These are phyloP conservation scores for Micromys minutus DNA, from an alignment of 2,113 vertebrate species.

Conservation along the genomic window DNA sequence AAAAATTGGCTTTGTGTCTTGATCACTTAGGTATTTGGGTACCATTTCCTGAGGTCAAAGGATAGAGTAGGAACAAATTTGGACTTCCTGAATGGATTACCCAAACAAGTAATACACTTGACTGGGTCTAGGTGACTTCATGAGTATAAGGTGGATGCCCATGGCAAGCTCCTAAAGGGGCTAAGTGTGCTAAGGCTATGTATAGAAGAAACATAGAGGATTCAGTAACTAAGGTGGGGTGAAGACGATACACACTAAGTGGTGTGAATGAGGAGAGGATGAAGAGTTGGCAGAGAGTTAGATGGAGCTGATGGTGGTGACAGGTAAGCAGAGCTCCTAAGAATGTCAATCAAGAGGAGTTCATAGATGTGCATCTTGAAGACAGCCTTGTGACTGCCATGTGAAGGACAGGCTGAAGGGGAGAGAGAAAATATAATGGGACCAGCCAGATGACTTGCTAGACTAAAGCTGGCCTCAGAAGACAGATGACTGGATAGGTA, in stretches of 20 bases:
- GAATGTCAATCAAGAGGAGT: background rate
- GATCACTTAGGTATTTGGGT: background rate
- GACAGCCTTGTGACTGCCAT: background rate
- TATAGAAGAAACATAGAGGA: background rate
- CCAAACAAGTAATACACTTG: background rate
- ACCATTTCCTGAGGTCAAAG: background rate
- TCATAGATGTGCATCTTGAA: background rate
- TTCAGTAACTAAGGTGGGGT: too few relatives aligned
- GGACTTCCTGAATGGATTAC: background rate
- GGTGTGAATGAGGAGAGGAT: background rate
- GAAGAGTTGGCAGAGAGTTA: background rate
- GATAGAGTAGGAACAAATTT: background rate
- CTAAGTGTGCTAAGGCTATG: background rate
- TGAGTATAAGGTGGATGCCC: background rate
- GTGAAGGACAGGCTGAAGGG: background rate
- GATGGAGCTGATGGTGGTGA: background rate
- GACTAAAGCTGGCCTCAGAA: background rate
- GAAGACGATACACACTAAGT: too few relatives aligned
- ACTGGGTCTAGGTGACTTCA: background rate
- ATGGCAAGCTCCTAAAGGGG: background rate
- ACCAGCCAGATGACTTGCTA: background rate
- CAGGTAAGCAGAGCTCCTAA: background rate
- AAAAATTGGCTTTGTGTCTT: background rate
- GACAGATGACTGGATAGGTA: background rate
- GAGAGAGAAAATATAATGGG: background rate